phyloP scores from a whole-genome alignment of 2,888 invertebrate genomes.

The Hipparchia semele region DNA sequence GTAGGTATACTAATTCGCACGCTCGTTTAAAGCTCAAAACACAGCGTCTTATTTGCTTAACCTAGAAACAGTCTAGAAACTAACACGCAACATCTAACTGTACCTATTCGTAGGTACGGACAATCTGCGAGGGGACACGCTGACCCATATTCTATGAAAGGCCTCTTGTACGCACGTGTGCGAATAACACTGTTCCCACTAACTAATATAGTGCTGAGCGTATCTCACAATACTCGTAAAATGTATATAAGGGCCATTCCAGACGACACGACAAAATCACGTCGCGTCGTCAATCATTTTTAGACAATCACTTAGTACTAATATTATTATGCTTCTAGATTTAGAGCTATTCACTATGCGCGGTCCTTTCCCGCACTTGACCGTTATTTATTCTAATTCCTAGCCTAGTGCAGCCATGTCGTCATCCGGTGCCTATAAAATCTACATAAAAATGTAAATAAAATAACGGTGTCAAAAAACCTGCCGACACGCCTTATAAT shows the following conservation, averaged over 20 bases:
- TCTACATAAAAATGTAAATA: slow-evolving; percentile 22
- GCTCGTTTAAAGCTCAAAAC: slow-evolving; percentile 1
- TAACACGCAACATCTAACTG: slow-evolving; percentile 40
- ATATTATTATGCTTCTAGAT: neutral
- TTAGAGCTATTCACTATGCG: slow-evolving; percentile 1
- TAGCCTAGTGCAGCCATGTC: slow-evolving; percentile 11
- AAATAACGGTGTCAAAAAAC: slow-evolving; percentile 22
- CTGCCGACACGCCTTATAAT: neutral
- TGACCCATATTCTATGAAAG: slow-evolving; percentile 75
- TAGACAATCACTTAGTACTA: too few species aligned
- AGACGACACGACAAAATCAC: too few species aligned
- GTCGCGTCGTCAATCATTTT: too few species aligned
- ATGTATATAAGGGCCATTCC: neutral
- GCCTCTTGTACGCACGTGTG: slow-evolving; percentile 59
- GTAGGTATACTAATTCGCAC: neutral
- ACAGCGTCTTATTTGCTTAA: slow-evolving; percentile 28
- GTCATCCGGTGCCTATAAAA: slow-evolving; percentile 22
- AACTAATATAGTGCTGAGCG: neutral
- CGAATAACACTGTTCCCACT: slow-evolving; percentile 26
- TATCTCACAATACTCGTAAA: neutral
- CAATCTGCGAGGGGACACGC: slow-evolving; percentile 59
- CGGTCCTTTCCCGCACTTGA: slow-evolving; percentile 12
- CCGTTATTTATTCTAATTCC: slow-evolving; percentile 18
- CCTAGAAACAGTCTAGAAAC: slow-evolving; percentile 40
- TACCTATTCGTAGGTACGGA: neutral